Evolutionary conservation across 2,113 vertebrate genomes (phyloP).

Genomic region (Anarhynchus alexandrinus): DNA sequence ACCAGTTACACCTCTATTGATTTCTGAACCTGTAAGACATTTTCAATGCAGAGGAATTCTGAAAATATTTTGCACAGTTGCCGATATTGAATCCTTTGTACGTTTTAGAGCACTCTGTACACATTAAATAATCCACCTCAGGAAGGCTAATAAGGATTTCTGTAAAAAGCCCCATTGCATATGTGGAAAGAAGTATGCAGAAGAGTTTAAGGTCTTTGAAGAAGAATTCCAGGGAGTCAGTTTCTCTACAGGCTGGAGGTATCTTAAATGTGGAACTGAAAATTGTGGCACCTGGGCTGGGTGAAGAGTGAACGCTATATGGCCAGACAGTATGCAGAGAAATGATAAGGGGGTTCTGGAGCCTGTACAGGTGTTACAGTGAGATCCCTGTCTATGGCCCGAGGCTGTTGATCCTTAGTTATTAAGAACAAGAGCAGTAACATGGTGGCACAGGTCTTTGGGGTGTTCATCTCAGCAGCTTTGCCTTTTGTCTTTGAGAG

Average conservation of each 20-base stretch:
- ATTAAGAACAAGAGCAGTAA: not conserved
- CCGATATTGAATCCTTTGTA: not conserved
- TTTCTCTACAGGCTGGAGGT: not conserved
- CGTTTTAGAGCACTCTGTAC: not conserved
- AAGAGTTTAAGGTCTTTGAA: not conserved
- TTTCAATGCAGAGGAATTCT: not conserved
- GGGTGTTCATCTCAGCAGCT: rapidly evolving
- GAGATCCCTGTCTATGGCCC: rapidly evolving
- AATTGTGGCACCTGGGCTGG: not conserved
- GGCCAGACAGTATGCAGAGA: not conserved
- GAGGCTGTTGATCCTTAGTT: not conserved
- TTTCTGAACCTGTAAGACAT: not conserved
- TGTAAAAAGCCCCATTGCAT: not conserved
- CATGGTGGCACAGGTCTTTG: rapidly evolving
- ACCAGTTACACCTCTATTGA: not conserved
- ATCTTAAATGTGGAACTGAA: not conserved
- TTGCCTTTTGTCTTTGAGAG: not conserved
- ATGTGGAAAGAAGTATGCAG: not conserved
- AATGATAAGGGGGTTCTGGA: rapidly evolving
- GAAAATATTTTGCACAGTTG: not conserved
- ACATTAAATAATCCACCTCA: not conserved
- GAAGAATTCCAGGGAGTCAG: not conserved
- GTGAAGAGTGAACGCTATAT: not conserved
- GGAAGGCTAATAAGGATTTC: not conserved
- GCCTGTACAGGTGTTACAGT: rapidly evolving